A percentile compares a stretch with the other conserved stretches of the same genome.
phyloP scores from a whole-genome alignment of 2,113 vertebrate genomes.

The Cyprinodon brontotheroides region DNA sequence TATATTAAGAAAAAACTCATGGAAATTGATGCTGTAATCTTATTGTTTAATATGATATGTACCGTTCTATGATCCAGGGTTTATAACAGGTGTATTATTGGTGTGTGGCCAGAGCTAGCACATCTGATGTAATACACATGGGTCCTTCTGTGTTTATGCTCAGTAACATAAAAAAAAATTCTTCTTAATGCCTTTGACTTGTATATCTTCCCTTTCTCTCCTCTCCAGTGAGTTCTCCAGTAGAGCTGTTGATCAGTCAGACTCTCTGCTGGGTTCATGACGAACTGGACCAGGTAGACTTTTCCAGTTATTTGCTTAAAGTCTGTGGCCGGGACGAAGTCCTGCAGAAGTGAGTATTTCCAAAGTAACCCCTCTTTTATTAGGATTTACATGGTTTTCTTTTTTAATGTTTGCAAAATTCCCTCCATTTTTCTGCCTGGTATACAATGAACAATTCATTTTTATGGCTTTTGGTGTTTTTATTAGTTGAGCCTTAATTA shows the following conservation, averaged over 20 bases:
- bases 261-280: constrained; percentile 98
- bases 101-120: too few relatives aligned
- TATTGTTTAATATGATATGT: too few relatives aligned
- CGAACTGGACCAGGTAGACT: constrained; percentile 94
- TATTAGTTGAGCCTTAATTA: too few relatives aligned
- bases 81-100: too few relatives aligned
- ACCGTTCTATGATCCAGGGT: too few relatives aligned
- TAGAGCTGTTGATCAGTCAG: constrained; percentile 97
- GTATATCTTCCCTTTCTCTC: neutral
- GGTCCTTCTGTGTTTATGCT: too few relatives aligned
- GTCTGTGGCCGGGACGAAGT: constrained; percentile 96
- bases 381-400: neutral
- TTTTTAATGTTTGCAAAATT: neutral
- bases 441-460: neutral
- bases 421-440: neutral
- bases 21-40: too few relatives aligned
- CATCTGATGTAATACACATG: too few relatives aligned
- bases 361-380: neutral
- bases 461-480: neutral
- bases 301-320: constrained; percentile 94
- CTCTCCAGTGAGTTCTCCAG: constrained; percentile 90
- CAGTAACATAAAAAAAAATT: too few relatives aligned
- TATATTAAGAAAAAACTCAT: too few relatives aligned
- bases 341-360: constrained; percentile 91
- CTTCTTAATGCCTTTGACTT: neutral